Evolutionary conservation across 2,888 invertebrate genomes (phyloP), one percentile per base, ranked within the genome.

Genomic region (Agonopterix subpropinquella): DNA sequence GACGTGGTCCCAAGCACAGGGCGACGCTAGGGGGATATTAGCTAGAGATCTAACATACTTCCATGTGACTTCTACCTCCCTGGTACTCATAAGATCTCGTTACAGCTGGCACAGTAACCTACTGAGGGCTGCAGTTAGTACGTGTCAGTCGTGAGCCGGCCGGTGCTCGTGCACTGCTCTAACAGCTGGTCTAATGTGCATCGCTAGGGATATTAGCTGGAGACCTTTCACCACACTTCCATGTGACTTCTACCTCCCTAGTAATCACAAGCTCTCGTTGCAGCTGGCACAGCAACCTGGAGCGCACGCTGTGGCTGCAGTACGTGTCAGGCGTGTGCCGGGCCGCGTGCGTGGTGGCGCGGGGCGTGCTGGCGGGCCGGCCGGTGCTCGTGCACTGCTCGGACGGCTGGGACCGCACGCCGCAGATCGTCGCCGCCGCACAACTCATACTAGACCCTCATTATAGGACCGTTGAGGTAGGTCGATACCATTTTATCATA

Each of bases 381-480:
- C 97, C 98, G 7, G 98, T 98, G 48, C 89, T 99, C 53, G 98
- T 99, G 8, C 99, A 99, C 81, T 99, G 99, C 82, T 98, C 98
- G 2, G 99, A 99, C 86, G 99, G 99, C 44, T 99, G 99, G 99
- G 99, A 99, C 86, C 91, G 99, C 59, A 99, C 99, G 50, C 96
- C 99, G 44, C 99, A 99, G 89, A 95, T 99, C 58, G 96, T 97
- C 11, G 95, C 98, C 41, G 90, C 98, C 47, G 96, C 97, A 10
- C 95, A 98, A 81, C 90, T 99, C 42, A 88, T 98, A 68, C 90
- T 98, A 41, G 99, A 99, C 89, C 97, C 98, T 0, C 94, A 93
- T 84, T 43, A 47, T n/a, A 10, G 43, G 18, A 47, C 47, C 15
- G 11, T 47, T 8, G 47, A 47, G 43, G 47, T 47, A 15, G n/a